phyloP scores from a whole-genome alignment of 2,888 invertebrate species.

The Noctua pronuba region DNA sequence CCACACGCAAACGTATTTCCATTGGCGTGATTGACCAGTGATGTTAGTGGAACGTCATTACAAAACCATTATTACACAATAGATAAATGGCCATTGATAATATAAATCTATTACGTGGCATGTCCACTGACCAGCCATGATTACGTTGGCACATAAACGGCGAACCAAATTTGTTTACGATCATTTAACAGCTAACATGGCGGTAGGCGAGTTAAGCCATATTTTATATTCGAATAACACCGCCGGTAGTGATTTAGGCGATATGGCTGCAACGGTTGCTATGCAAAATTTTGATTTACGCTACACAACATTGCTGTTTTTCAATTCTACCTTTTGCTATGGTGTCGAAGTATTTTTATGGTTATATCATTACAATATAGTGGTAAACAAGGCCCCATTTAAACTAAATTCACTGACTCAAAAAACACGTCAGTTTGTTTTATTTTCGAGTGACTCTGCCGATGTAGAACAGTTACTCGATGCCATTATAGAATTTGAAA shows the following conservation, averaged over 20 bases:
- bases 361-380: slow-evolving; percentile 74
- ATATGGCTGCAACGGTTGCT: slow-evolving; percentile 78
- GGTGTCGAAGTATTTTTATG: slow-evolving; percentile 76
- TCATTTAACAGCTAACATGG: slow-evolving; percentile 53
- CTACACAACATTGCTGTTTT: slow-evolving; percentile 78
- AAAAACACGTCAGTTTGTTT: slow-evolving; percentile 75
- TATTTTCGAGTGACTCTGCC: slow-evolving; percentile 75
- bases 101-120: slow-evolving; percentile 56
- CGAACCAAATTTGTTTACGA: slow-evolving; percentile 32
- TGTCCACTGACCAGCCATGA: slow-evolving; percentile 22
- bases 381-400: slow-evolving; percentile 72
- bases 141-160: slow-evolving; percentile 32
- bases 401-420: slow-evolving; percentile 62
- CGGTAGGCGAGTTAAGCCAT: slow-evolving; percentile 28
- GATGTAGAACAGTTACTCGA: slow-evolving; percentile 72
- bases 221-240: slow-evolving; percentile 39
- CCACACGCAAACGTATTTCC: slow-evolving; percentile 16
- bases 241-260: slow-evolving; percentile 67
- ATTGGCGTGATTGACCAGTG: slow-evolving; percentile 30
- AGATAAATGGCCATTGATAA: slow-evolving; percentile 62
- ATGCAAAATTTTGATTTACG: slow-evolving; percentile 79
- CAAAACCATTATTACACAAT: slow-evolving; percentile 43
- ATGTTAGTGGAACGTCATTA: slow-evolving; percentile 39
- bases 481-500: slow-evolving; percentile 72
- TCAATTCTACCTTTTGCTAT: slow-evolving; percentile 74